Evolutionary conservation across 2,113 vertebrate species (phyloP), one percentile per base, ranked within the genome.

Genomic region (Lepus europaeus): DNA sequence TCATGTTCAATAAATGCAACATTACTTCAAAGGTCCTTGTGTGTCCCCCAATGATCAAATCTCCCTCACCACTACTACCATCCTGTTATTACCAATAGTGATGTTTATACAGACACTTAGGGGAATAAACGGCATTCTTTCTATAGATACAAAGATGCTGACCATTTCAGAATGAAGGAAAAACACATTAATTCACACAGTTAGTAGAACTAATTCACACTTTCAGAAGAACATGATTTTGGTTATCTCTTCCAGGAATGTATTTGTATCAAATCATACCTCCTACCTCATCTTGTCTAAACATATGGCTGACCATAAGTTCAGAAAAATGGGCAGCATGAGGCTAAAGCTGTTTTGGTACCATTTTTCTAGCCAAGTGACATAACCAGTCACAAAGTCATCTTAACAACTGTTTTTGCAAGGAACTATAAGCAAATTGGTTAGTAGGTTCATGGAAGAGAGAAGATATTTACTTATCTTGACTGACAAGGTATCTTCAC

Each of bases 321-420:
- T 92, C 87, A 23, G 63, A 85, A 92, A 95, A 64, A 78, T n/a
- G 33, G 87, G 63, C 31, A 87, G 36, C 64, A 89, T 0, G 64
- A 72, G 77, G 20, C 76, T 77, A 94, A 93, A 83, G 31, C 33
- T 96, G 64, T 80, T 94, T 66, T 77, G 92, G 36, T 78, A 83
- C 33, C 76, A 89, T 92, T 95, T 87, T 89, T 70, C 78, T 76
- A 82, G 72, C 49, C 82, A 96, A 96, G 56, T 74, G 59, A 79
- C 25, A 89, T 79, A 91, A 89, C 45, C 64, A 97, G 33, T 56
- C 76, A 94, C 76, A 89, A 89, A 90, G 31, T 80, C 74, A 79
- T 80, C 74, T 76, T 80, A 88, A 95, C 39, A 92, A 89, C 66
- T 87, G 70, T 87, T 96, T 96, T 89, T 95, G 17, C 29, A 94